Evolutionary conservation across 1,140 invertebrate species (phyloP), one percentile per base, ranked within the genome.

Genomic region (Pseudachorutes palmiensis): DNA sequence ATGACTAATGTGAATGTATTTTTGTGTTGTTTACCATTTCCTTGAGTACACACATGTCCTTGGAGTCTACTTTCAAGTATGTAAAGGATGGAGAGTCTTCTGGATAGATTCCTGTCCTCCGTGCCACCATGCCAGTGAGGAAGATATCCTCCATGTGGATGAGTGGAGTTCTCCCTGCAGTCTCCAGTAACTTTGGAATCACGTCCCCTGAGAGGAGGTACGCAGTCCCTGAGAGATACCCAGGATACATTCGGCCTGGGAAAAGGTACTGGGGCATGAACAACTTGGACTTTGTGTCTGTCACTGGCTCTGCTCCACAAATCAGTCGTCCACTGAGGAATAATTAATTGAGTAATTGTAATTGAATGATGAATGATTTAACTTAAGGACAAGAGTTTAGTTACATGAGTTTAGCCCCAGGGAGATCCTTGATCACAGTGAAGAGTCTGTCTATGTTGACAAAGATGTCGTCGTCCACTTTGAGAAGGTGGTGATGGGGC

Each of bases 71-170:
- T 61, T 79, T 80, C 24, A 79, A 68, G 72, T 85, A 86, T 66
- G 82, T 83, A 69, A 86, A 86, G 14, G 82, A 83, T n/a, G 80
- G 76, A 76, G 85, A 80, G 76, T 84, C 82, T 1, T 77, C 72
- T 1, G 83, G 84, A 41, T 75, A 77, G 5, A 85, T 74, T 61
- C 80, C 79, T 5, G 81, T 81, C 49, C 74, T 74, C 58, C 76
- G 78, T 1, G 83, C 81, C 69, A 83, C 82, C 41, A 85, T 75
- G 32, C 79, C 79, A 76, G 70, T 62, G 64, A 78, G 41, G 75
- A 87, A 94, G 58, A 94, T 87, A 76, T 94, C 92, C 76, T 94
- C 92, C 26, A 92, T 76, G 75, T 91, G 87, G 68, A 92, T 83
- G 36, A 90, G 79, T 5, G 85, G 83, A 14, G 86, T 88, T 49